phyloP scores from a whole-genome alignment of 37 sponge, comb jelly and placozoan species.

The Oopsacas minuta region DNA sequence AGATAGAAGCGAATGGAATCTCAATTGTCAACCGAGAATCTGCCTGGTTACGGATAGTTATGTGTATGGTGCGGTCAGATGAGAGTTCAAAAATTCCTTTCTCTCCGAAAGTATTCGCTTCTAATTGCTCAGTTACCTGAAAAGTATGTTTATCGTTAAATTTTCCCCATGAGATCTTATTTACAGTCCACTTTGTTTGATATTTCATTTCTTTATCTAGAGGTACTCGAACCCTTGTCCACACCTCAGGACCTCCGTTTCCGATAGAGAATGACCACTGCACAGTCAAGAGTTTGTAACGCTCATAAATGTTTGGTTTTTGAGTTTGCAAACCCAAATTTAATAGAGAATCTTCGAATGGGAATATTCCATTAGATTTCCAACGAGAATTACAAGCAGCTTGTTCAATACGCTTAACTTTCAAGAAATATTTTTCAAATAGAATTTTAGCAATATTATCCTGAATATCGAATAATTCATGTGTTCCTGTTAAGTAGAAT shows the following conservation, averaged over 20 bases:
- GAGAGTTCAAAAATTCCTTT: neutral
- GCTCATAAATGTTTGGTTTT: neutral
- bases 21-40: neutral
- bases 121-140: neutral
- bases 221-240: neutral
- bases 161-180: neutral
- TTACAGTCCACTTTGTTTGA: neutral
- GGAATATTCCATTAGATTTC: neutral
- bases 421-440: neutral
- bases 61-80: neutral
- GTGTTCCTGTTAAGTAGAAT: neutral
- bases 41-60: neutral
- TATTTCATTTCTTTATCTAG: neutral
- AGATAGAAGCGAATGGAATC: neutral
- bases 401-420: neutral
- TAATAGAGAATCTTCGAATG: neutral
- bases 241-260: neutral
- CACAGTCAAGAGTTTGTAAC: neutral
- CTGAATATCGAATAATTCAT: neutral
- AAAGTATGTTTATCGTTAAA: constrained; percentile 4
- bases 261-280: neutral
- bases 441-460: neutral
- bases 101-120: neutral
- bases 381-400: neutral
- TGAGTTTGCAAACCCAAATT: neutral